Conservation (phyloP, 2,797 vertebrate species). For the Enteromius fasciolatus region DNA sequence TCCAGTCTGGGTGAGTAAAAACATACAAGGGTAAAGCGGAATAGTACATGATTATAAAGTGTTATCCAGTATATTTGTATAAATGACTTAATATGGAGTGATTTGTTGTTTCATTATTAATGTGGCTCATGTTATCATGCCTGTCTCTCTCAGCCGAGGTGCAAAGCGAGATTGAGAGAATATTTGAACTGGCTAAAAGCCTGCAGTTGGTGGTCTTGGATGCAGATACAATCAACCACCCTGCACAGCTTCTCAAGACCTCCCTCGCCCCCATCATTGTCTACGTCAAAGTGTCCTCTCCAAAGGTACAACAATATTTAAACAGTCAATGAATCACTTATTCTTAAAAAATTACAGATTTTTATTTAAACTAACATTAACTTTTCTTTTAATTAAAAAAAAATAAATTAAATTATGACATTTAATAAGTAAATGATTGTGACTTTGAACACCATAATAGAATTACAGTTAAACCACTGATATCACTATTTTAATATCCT, state of each 20-base stretch:
- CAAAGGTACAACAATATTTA: conserved; percentile 80
- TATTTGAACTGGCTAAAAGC: conserved; percentile 95
- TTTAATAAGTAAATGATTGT: neutral
- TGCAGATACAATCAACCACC: conserved; percentile 96
- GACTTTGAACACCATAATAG: neutral
- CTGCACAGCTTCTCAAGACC: conserved; percentile 92
- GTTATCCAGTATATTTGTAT: neutral
- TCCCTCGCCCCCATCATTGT: conserved; percentile 94
- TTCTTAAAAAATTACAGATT: neutral
- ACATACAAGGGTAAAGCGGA: neutral
- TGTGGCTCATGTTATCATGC: conserved; percentile 28
- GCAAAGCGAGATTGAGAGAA: conserved; percentile 95
- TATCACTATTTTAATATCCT: neutral
- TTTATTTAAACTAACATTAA: neutral
- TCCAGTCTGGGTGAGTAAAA: conserved; percentile 89
- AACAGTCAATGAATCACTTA: neutral
- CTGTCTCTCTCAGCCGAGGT: conserved; percentile 83
- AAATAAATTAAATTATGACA: neutral
- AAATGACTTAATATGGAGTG: neutral
- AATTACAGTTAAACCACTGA: neutral
- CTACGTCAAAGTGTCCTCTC: conserved; percentile 96
- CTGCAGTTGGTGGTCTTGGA: conserved; percentile 94
- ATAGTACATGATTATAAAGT: neutral
- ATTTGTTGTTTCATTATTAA: conserved; percentile 13
- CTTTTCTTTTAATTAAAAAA: neutral